These are phyloP conservation scores for Volucella inanis DNA, from an alignment of 2,888 invertebrate species.

Conservation along the genomic window DNA sequence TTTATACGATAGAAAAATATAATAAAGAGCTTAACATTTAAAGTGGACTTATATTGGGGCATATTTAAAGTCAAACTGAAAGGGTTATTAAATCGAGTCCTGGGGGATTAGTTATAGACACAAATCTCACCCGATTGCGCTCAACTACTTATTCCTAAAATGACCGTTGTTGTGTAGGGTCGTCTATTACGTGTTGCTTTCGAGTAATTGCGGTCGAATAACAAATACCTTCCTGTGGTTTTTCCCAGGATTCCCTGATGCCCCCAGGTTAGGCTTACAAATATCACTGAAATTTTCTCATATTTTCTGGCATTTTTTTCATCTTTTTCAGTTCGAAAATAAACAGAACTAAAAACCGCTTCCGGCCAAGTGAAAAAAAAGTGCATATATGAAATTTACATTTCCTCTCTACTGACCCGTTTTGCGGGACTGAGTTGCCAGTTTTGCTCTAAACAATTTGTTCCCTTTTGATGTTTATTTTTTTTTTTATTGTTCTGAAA, in stretches of 20 bases:
- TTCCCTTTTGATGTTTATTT: slow-evolving; percentile 28
- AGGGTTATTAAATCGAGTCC: background rate
- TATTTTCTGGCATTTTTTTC: background rate
- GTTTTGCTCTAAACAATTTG: slow-evolving; percentile 48
- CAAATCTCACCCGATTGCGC: slow-evolving; percentile 10
- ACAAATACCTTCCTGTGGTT: slow-evolving; percentile 10
- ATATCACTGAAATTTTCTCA: too few relatives aligned
- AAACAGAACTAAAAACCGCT: slow-evolving; percentile 13
- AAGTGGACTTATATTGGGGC: slow-evolving; percentile 18
- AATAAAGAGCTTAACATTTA: slow-evolving; percentile 17
- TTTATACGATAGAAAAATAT: background rate
- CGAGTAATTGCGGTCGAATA: slow-evolving; percentile 16
- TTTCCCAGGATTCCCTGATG: background rate
- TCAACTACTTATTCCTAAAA: slow-evolving; percentile 41
- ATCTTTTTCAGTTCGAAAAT: slow-evolving; percentile 30
- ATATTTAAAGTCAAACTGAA: background rate
- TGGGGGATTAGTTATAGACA: slow-evolving; percentile 23
- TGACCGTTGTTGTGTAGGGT: slow-evolving; percentile 35
- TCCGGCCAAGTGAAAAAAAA: slow-evolving; percentile 20
- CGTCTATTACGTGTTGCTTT: slow-evolving; percentile 24
- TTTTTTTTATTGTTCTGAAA: slow-evolving; percentile 23
- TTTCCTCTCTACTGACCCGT: background rate
- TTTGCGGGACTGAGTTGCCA: background rate
- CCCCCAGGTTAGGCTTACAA: background rate
- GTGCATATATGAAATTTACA: slow-evolving; percentile 46